Percentiles rank a stretch among this genome's conserved stretches.
Conservation (phyloP, 92 coral and sea anemone genomes). For the Micromussa lordhowensis region DNA sequence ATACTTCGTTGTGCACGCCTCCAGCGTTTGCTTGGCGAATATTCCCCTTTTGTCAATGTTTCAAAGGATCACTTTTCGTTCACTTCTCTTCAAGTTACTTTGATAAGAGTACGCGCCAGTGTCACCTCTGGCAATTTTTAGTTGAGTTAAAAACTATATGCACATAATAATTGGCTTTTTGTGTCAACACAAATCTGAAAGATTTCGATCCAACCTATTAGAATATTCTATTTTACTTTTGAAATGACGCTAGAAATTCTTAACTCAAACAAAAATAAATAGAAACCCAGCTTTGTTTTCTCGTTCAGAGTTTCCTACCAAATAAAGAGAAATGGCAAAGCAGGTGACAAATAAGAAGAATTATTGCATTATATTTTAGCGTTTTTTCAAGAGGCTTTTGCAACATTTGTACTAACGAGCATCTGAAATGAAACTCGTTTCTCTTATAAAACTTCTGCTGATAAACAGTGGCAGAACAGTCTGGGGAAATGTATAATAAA, state of each 20-base stretch:
- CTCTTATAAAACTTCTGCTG: too few species aligned
- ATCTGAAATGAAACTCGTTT: too few species aligned
- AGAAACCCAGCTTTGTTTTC: slow-evolving; percentile 8
- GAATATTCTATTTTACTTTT: background rate
- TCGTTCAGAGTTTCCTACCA: background rate
- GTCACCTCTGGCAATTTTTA: background rate
- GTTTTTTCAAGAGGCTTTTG: too few species aligned
- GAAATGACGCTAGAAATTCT: background rate
- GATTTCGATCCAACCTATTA: background rate
- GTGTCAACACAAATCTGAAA: slow-evolving; percentile 15
- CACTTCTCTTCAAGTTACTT: background rate
- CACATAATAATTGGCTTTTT: slow-evolving; percentile 2
- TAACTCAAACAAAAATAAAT: slow-evolving; percentile 12
- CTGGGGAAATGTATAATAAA: too few species aligned
- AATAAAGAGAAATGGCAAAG: background rate
- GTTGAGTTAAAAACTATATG: background rate
- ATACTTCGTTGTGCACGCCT: too few species aligned
- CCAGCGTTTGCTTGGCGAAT: background rate
- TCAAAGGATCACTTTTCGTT: background rate
- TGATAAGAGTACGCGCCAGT: background rate
- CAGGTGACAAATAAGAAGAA: background rate
- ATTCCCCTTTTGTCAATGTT: background rate
- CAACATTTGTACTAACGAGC: too few species aligned
- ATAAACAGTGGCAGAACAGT: too few species aligned
- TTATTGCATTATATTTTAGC: too few species aligned